Evolutionary conservation across 2,113 vertebrate genomes (phyloP).

Genomic region (Megaptera novaeangliae): DNA sequence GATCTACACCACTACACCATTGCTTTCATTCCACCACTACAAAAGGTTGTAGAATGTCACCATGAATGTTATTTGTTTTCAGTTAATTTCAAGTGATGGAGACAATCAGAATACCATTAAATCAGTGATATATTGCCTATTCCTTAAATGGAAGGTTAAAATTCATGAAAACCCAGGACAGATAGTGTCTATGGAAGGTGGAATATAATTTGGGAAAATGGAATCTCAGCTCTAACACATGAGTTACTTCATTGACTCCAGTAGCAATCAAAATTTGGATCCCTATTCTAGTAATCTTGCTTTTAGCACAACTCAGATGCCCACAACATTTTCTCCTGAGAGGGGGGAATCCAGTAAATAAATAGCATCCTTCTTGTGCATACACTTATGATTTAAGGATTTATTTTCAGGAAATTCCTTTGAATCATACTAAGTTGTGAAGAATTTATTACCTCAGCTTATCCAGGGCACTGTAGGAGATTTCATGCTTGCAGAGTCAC

Average conservation of each 20-base stretch:
- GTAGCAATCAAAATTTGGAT: not conserved
- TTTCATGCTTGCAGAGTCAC: not conserved
- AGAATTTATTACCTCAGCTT: not conserved
- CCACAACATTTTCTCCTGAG: not conserved
- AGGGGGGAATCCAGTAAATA: not conserved
- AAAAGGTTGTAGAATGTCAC: not conserved
- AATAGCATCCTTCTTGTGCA: not conserved
- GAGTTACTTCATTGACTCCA: not conserved
- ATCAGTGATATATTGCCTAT: not conserved
- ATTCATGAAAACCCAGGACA: not conserved
- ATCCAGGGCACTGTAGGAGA: not conserved
- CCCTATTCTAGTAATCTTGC: not conserved
- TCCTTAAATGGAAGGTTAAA: not conserved
- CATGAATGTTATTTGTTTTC: not conserved
- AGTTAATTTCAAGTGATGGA: not conserved
- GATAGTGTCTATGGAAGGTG: not conserved
- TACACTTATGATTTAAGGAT: not conserved
- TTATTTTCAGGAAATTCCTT: not conserved
- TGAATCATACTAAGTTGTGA: not conserved
- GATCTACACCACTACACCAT: too few relatives aligned
- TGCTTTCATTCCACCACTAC: not conserved
- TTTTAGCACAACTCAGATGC: not conserved
- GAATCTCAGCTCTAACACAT: not conserved
- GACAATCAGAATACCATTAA: not conserved
- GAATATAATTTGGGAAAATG: not conserved